These are phyloP conservation scores for Clusia tigrina DNA, from an alignment of 2,888 invertebrate species.

Conservation along the genomic window DNA sequence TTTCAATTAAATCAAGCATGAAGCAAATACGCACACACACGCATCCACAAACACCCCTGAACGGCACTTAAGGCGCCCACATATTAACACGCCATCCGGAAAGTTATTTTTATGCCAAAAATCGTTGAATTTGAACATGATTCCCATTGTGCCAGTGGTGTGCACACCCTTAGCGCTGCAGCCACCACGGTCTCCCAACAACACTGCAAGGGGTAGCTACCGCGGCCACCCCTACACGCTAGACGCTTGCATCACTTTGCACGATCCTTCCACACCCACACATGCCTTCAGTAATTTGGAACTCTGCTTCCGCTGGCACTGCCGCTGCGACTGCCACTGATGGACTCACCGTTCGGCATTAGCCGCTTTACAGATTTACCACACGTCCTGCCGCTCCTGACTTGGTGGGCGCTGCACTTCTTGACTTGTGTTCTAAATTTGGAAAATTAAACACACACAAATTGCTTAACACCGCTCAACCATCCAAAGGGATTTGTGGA, in stretches of 20 bases:
- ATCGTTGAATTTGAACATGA: too few species aligned
- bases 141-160: background rate
- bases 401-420: background rate
- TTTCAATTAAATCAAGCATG: conserved; percentile 13
- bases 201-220: conserved; percentile 16
- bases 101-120: background rate
- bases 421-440: background rate
- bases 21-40: background rate
- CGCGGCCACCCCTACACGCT: background rate
- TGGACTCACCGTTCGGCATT: conserved; percentile 12
- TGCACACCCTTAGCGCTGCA: conserved; percentile 8
- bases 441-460: conserved; percentile 10
- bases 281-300: background rate
- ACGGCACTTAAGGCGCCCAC: conserved; percentile 21
- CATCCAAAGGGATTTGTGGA: background rate
- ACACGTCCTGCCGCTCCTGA: conserved; percentile 7
- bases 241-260: background rate
- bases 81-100: background rate
- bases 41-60: background rate
- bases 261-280: conserved; percentile 8
- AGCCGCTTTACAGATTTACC: conserved; percentile 21
- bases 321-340: conserved; percentile 10
- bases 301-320: background rate
- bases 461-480: conserved; percentile 1
- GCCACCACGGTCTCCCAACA: background rate